Conservation (phyloP, 1,140 invertebrate species). For the Aphaenogaster floridana region DNA sequence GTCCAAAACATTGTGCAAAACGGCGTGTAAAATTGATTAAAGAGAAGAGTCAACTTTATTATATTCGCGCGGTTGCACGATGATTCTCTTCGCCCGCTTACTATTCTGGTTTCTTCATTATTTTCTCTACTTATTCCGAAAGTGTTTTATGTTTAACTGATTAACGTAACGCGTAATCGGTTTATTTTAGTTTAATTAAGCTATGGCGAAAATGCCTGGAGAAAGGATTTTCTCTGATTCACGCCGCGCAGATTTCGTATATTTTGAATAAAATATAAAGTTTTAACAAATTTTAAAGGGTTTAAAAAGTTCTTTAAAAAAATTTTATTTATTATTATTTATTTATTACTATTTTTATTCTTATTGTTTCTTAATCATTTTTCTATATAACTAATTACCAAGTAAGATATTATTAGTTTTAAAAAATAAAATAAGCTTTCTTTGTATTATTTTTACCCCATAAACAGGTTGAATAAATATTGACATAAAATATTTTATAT, state of each 20-base stretch:
- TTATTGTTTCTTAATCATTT: not conserved
- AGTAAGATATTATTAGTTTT: not conserved
- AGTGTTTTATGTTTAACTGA: conserved; percentile 3
- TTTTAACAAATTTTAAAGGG: not conserved
- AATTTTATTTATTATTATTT: not conserved
- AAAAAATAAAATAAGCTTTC: not conserved
- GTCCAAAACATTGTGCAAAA: not conserved
- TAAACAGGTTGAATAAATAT: not conserved
- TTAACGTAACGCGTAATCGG: conserved; percentile 22
- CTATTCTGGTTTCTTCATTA: not conserved
- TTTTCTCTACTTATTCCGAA: conserved; percentile 20
- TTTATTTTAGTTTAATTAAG: conserved; percentile 47
- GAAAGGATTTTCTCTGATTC: conserved; percentile 1
- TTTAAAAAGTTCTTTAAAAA: not conserved
- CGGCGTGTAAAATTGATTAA: conserved; percentile 15
- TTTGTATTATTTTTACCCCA: not conserved
- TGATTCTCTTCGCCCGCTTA: not conserved
- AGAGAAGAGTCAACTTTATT: conserved; percentile 4
- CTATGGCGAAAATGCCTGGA: not conserved
- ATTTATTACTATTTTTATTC: not conserved
- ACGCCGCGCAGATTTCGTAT: not conserved
- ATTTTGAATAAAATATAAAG: conserved; percentile 1
- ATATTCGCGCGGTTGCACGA: conserved; percentile 9
- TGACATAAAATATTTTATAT: too few relatives aligned
- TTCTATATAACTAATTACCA: not conserved